Evolutionary conservation across 2,888 invertebrate species (phyloP), one percentile per base, ranked within the genome.

Genomic region (Tethea ocularis): DNA sequence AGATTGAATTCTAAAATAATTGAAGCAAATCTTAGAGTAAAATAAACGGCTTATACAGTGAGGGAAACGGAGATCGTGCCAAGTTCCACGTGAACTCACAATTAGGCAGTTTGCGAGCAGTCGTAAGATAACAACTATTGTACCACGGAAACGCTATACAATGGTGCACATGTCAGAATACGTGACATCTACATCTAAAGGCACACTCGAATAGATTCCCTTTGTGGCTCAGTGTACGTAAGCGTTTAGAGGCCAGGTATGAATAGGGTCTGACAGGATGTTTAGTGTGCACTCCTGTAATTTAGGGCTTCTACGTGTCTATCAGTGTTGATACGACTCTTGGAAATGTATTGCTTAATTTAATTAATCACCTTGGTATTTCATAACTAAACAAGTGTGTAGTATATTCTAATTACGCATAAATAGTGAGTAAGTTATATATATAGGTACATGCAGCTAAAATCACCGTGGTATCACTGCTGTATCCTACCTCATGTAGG

Each of bases 181-280:
- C 61, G 58, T 69, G 74, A 72, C 69, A 68, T 70, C 59, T 66
- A 69, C 67, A 68, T 67, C 61, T 65, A 62, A 60, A 54, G 56
- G 56, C 22, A 56, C 68, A 72, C 61, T 68, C 64, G 65, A 67
- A 71, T 67, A 72, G 72, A 78, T 79, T 77, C 73, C 67, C 71
- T 82, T 82, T 81, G 82, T 79, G 67, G 64, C 61, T 56, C 57
- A 26, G 54, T 69, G 68, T 68, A 71, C 68, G 71, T 72, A 76
- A 77, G 74, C 80, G 67, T 67, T 77, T 68, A 72, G 71, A 68
- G 67, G 74, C 67, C 68, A 73, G 74, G 71, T 75, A 75, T 82
- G 83, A 83, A 78, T 80, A 82, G 83, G 82, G 83, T 80, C 77
- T 80, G 82, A 82, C 83, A 77, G 78, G 69, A 69, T 67, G 77